phyloP scores from a whole-genome alignment of 2,113 vertebrate genomes.

The Bubo bubo region DNA sequence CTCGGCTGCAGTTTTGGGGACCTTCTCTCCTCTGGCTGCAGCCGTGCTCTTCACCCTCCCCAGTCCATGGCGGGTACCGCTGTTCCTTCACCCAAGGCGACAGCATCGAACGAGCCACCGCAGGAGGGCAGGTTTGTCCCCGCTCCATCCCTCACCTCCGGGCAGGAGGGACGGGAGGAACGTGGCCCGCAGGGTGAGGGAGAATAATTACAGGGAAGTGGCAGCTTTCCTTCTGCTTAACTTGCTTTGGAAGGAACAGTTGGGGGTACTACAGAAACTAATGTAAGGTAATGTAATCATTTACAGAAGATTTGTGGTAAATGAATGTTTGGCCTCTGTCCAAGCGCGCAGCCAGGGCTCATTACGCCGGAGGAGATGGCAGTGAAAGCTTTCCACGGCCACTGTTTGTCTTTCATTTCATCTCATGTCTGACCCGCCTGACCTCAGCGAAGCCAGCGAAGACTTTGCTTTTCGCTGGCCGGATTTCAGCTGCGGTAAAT shows the following conservation, averaged over 20 bases:
- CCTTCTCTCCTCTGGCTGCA: background rate
- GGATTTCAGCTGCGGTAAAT: background rate
- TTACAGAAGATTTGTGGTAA: constrained; percentile 69
- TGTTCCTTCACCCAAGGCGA: background rate
- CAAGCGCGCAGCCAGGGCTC: constrained; percentile 67
- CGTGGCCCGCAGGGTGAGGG: background rate
- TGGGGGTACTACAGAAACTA: constrained; percentile 56
- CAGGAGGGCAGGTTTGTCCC: background rate
- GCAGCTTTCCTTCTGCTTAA: constrained; percentile 57
- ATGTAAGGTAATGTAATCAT: constrained; percentile 71
- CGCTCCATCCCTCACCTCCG: background rate
- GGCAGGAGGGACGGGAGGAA: background rate
- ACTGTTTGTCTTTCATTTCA: constrained; percentile 70
- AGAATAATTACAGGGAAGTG: constrained; percentile 58
- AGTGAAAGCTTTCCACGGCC: constrained; percentile 56
- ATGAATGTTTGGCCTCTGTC: constrained; percentile 56
- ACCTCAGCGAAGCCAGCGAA: background rate
- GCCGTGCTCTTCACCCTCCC: background rate
- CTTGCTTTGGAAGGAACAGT: constrained; percentile 59
- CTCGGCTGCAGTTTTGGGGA: rapidly evolving
- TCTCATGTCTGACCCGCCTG: constrained; percentile 46
- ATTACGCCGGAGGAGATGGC: constrained; percentile 65
- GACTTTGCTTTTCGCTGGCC: constrained; percentile 2
- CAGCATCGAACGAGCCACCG: rapidly evolving
- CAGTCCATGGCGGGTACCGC: rapidly evolving